Percentiles rank a stretch among this genome's conserved stretches.
Evolutionary conservation across 2,113 vertebrate genomes (phyloP).

Genomic region (Microtus montanus): DNA sequence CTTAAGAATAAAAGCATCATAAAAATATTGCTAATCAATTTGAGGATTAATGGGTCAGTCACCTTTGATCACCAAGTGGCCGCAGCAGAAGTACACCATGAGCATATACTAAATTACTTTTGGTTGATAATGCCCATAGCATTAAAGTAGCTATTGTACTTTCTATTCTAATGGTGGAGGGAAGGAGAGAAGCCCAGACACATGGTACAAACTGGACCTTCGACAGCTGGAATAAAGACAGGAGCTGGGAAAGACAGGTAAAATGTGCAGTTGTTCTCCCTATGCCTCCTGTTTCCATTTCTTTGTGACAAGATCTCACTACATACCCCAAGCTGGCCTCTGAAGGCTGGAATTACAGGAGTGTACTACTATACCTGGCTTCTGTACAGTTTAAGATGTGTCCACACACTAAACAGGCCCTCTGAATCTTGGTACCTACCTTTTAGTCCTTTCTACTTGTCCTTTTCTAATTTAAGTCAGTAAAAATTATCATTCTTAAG

Average conservation of each 20-base stretch:
- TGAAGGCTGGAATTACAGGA: not conserved
- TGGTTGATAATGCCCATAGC: not conserved
- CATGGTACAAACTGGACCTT: not conserved
- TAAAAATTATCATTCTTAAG: not conserved
- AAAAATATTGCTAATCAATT: conserved; percentile 30
- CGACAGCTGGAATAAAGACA: not conserved
- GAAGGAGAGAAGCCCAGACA: not conserved
- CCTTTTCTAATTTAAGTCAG: conserved; percentile 25
- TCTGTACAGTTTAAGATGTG: not conserved
- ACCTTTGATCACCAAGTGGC: not conserved
- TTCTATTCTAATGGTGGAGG: conserved; percentile 24
- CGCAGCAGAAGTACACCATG: not conserved
- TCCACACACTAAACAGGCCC: not conserved
- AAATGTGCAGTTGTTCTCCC: not conserved
- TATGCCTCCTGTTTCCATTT: not conserved
- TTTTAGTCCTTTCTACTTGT: not conserved
- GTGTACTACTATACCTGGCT: not conserved
- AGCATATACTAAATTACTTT: not conserved
- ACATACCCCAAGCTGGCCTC: not conserved
- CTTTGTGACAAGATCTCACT: not conserved
- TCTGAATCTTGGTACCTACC: not conserved
- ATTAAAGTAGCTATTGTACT: not conserved
- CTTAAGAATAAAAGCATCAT: not conserved
- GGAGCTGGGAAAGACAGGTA: not conserved
- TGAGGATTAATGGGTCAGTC: conserved; percentile 7